Evolutionary conservation across 2,888 invertebrate genomes (phyloP).

Genomic region (Pollenia amentaria): DNA sequence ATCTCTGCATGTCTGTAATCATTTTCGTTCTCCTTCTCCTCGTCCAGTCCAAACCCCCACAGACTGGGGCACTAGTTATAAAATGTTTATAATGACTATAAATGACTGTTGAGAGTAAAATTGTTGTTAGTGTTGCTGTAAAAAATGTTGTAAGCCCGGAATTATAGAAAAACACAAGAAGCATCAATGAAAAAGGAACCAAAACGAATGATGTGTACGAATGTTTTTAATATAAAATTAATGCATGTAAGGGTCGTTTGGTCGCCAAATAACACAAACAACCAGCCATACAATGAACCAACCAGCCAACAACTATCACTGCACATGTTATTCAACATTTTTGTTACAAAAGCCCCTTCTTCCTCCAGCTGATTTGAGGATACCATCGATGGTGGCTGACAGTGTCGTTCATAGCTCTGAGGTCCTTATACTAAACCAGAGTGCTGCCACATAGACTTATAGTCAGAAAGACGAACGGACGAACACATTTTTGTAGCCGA

Average conservation of each 20-base stretch:
- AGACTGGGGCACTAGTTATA: slow-evolving; percentile 27
- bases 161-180: slow-evolving; percentile 43
- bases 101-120: slow-evolving; percentile 52
- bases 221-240: slow-evolving; percentile 60
- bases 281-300: slow-evolving; percentile 16
- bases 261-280: slow-evolving; percentile 51
- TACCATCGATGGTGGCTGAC: slow-evolving; percentile 27
- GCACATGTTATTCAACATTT: slow-evolving; percentile 39
- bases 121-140: slow-evolving; percentile 18
- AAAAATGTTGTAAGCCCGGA: slow-evolving; percentile 52
- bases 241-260: slow-evolving; percentile 66
- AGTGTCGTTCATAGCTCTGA: slow-evolving; percentile 11
- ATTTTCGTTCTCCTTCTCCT: background rate
- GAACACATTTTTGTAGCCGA: slow-evolving; percentile 54
- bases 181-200: slow-evolving; percentile 1
- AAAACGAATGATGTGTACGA: background rate
- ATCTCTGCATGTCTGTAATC: slow-evolving; percentile 17
- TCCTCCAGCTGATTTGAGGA: background rate
- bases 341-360: background rate
- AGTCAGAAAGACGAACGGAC: background rate
- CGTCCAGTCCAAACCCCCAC: background rate
- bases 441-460: background rate
- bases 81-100: slow-evolving; percentile 61
- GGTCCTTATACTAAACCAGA: slow-evolving; percentile 23
- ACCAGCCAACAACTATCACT: slow-evolving; percentile 34